These are phyloP conservation scores for Macropus fuliginosus DNA, from an alignment of 2,797 vertebrate genomes.

Conservation along the genomic window DNA sequence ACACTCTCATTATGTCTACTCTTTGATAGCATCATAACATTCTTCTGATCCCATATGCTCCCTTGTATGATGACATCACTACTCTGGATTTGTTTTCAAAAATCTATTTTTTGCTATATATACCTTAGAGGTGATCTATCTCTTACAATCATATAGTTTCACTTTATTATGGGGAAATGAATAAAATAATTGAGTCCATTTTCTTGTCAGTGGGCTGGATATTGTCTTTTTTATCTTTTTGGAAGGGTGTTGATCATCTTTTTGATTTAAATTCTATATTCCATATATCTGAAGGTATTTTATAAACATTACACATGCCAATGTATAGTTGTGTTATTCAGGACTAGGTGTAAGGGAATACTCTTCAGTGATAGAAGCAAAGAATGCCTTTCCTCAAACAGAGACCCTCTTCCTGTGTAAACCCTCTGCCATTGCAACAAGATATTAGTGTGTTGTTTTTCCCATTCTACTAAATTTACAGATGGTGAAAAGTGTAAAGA, in stretches of 20 bases:
- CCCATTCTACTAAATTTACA: not conserved
- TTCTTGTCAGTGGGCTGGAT: not conserved
- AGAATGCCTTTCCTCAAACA: not conserved
- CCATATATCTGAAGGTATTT: not conserved
- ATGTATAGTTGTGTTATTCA: not conserved
- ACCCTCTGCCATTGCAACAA: not conserved
- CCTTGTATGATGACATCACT: not conserved
- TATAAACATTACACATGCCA: not conserved
- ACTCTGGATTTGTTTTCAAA: not conserved
- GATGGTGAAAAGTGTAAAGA: constrained; percentile 33
- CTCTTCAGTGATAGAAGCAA: not conserved
- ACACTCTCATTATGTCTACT: not conserved
- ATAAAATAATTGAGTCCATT: not conserved
- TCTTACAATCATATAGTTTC: not conserved
- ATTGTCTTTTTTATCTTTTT: not conserved
- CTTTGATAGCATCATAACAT: constrained; percentile 19
- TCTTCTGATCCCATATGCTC: constrained; percentile 16
- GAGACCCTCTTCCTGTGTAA: not conserved
- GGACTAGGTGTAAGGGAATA: not conserved
- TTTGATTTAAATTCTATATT: constrained; percentile 2
- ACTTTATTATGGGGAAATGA: constrained; percentile 13
- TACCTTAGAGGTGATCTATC: not conserved
- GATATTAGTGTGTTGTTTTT: constrained; percentile 7
- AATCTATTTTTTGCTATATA: constrained; percentile 11
- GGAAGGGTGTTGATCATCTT: not conserved